A percentile compares a stretch with the other conserved stretches of the same genome.
phyloP scores from a whole-genome alignment of 2,888 invertebrate genomes.

The Scaptomyza flava region DNA sequence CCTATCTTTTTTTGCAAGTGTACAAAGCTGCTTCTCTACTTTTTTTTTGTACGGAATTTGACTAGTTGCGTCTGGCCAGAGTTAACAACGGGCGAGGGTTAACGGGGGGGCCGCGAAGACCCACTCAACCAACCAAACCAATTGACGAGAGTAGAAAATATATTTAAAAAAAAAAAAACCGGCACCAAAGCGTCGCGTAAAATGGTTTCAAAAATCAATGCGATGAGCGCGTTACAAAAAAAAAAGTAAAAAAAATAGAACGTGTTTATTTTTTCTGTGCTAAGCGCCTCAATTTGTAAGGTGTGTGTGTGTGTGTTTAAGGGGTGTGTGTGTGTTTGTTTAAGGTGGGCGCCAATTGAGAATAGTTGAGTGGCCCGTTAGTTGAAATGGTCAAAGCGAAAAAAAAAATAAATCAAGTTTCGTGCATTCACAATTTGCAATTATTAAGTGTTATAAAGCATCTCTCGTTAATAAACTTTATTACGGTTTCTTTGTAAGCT shows the following conservation, averaged over 20 bases:
- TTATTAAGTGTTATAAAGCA: slow-evolving; percentile 63
- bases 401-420: slow-evolving; percentile 60
- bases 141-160: slow-evolving; percentile 29
- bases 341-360: slow-evolving; percentile 62
- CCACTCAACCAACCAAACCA: slow-evolving; percentile 39
- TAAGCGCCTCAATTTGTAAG: slow-evolving; percentile 71
- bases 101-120: slow-evolving; percentile 15
- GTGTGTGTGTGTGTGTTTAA: slow-evolving; percentile 7
- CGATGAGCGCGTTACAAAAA: slow-evolving; percentile 41
- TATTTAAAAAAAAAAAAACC: too few relatives aligned
- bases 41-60: slow-evolving; percentile 60
- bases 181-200: slow-evolving; percentile 68
- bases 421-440: slow-evolving; percentile 73
- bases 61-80: slow-evolving; percentile 65
- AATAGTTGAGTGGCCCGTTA: slow-evolving; percentile 66
- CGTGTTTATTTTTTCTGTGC: slow-evolving; percentile 74
- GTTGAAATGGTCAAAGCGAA: slow-evolving; percentile 58
- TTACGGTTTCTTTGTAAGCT: slow-evolving; percentile 41
- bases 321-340: too few relatives aligned
- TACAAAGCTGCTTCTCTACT: slow-evolving; percentile 56
- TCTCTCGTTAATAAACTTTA: slow-evolving; percentile 52
- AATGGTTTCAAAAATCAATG: slow-evolving; percentile 82
- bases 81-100: slow-evolving; percentile 40
- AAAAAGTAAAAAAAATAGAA: slow-evolving; percentile 64
- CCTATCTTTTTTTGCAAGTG: neutral